Evolutionary conservation across 1,140 invertebrate species (phyloP).

Genomic region (Macrobrachium nipponense): DNA sequence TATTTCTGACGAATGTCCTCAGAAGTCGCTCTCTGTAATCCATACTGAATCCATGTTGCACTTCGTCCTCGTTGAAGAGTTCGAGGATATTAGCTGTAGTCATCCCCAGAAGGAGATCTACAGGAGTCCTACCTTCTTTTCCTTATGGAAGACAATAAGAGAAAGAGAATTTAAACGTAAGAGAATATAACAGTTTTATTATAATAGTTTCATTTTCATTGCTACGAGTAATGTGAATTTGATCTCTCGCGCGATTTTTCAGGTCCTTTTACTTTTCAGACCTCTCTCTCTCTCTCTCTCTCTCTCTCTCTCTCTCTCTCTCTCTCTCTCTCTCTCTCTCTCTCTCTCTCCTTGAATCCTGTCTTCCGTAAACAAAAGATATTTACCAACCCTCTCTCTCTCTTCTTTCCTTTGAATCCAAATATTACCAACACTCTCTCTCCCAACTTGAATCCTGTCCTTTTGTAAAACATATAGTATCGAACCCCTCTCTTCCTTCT

Average conservation of each 20-base stretch:
- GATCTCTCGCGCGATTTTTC: not conserved
- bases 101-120: slow-evolving; percentile 74
- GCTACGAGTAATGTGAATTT: not conserved
- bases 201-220: too few relatives aligned
- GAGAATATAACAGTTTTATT: not conserved
- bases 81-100: slow-evolving; percentile 72
- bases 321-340: not conserved
- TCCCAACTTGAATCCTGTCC: too few relatives aligned
- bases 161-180: too few relatives aligned
- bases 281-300: too few relatives aligned
- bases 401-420: too few relatives aligned
- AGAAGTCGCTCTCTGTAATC: slow-evolving; percentile 90
- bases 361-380: not conserved
- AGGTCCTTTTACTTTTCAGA: too few relatives aligned
- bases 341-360: not conserved
- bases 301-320: not conserved
- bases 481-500: too few relatives aligned
- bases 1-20: slow-evolving; percentile 92
- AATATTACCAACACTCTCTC: too few relatives aligned
- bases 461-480: too few relatives aligned
- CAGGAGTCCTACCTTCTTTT: slow-evolving; percentile 73
- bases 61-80: slow-evolving; percentile 70
- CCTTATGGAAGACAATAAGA: not conserved
- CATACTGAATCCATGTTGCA: slow-evolving; percentile 93
- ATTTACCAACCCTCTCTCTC: slow-evolving; percentile 48